phyloP scores from a whole-genome alignment of 2,113 vertebrate genomes.

The Macrotus californicus region DNA sequence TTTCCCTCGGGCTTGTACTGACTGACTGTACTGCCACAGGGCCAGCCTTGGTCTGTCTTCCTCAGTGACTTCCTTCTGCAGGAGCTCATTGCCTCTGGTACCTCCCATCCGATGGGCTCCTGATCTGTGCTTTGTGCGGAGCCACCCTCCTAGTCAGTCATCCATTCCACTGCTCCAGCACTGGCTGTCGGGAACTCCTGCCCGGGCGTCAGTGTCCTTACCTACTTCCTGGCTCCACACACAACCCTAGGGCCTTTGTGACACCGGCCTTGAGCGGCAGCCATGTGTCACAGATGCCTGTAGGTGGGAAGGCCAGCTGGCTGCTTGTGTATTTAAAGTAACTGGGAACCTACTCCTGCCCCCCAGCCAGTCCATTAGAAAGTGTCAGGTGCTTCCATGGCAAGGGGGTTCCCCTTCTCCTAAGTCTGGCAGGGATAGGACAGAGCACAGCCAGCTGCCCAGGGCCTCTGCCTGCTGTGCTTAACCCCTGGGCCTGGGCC shows the following conservation, averaged over 20 bases:
- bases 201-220: neutral
- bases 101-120: fast-evolving
- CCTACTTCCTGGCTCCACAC: neutral
- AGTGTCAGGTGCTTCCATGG: neutral
- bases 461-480: neutral
- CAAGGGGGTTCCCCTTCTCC: neutral
- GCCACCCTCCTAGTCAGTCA: fast-evolving
- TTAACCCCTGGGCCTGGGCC: neutral
- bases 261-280: neutral
- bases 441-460: neutral
- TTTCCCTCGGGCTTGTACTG: neutral
- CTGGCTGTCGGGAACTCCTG: neutral
- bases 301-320: neutral
- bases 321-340: neutral
- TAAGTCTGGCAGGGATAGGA: neutral
- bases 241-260: neutral
- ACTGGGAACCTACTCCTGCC: neutral
- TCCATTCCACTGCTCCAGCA: neutral
- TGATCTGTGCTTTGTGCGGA: neutral
- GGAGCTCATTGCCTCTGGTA: neutral
- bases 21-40: neutral
- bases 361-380: neutral
- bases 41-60: too few species aligned
- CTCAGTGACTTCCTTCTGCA: neutral
- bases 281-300: neutral